A percentile compares a stretch with the other conserved stretches of the same genome.
Conservation (phyloP, 2,888 invertebrate species). For the Resseliella maxima region DNA sequence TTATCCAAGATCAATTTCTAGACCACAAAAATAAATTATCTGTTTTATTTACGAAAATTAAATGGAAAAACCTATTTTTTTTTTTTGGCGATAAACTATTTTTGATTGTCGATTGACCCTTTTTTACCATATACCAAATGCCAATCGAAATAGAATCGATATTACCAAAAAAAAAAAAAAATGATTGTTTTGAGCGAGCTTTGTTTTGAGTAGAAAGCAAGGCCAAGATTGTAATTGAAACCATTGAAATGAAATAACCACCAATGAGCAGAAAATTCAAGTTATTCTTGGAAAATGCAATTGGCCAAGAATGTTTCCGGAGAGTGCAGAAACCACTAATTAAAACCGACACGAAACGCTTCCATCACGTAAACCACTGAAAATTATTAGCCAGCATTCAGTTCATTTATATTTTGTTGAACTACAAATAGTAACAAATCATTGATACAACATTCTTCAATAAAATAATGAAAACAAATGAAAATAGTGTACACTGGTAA, state of each 20-base stretch:
- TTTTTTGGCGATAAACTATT: neutral
- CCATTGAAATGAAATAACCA: neutral
- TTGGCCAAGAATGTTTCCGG: conserved; percentile 14
- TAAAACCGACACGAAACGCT: conserved; percentile 27
- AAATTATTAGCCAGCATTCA: neutral
- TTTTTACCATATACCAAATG: neutral
- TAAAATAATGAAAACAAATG: neutral
- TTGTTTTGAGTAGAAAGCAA: too few relatives aligned
- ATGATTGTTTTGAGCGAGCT: too few relatives aligned
- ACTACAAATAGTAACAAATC: conserved; percentile 25
- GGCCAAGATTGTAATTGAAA: neutral
- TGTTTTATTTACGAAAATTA: neutral
- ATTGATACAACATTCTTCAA: neutral
- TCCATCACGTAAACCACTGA: conserved; percentile 31
- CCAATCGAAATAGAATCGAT: too few relatives aligned
- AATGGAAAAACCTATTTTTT: neutral
- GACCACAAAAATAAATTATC: conserved; percentile 1
- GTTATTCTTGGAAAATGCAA: neutral
- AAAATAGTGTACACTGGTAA: too few relatives aligned
- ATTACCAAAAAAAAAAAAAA: too few relatives aligned
- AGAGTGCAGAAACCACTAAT: neutral
- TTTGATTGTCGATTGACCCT: neutral
- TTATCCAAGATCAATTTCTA: neutral
- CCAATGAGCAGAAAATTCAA: too few relatives aligned
- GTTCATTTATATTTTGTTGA: neutral